Evolutionary conservation across 2,888 invertebrate species (phyloP).

Genomic region (Lagria hirta): DNA sequence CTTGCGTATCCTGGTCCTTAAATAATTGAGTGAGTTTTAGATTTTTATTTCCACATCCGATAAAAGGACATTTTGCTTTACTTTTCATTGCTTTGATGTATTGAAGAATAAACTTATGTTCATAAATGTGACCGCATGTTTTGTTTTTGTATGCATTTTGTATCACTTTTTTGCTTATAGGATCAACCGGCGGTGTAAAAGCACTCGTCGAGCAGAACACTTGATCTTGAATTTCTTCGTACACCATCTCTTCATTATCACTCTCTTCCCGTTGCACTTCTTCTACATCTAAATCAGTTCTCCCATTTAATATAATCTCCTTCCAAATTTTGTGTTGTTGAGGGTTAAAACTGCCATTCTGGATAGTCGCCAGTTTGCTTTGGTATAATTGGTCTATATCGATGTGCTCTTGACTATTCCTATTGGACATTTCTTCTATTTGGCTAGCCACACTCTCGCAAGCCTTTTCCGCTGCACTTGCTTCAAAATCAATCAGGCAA

Average conservation of each 20-base stretch:
- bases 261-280: constrained; percentile 21
- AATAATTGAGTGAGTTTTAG: constrained; percentile 34
- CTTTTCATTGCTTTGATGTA: constrained; percentile 40
- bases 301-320: constrained; percentile 31
- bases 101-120: constrained; percentile 38
- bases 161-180: constrained; percentile 42
- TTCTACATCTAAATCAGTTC: constrained; percentile 33
- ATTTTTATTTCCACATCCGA: constrained; percentile 40
- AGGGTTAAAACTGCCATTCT: constrained; percentile 12
- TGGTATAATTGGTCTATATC: constrained; percentile 24
- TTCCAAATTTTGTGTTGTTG: constrained; percentile 35
- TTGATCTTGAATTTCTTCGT: constrained; percentile 38
- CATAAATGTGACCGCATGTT: constrained; percentile 45
- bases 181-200: constrained; percentile 44
- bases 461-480: constrained; percentile 30
- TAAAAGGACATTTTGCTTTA: constrained; percentile 44
- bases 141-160: constrained; percentile 39
- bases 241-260: constrained; percentile 21
- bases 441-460: constrained; percentile 23
- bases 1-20: constrained; percentile 33
- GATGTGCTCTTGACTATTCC: constrained; percentile 21
- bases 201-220: constrained; percentile 37
- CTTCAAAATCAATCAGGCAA: constrained; percentile 33
- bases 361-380: background rate
- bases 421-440: constrained; percentile 31